These are phyloP conservation scores for Macrophya alboannulata DNA, from an alignment of 2,888 invertebrate species.

Conservation along the genomic window DNA sequence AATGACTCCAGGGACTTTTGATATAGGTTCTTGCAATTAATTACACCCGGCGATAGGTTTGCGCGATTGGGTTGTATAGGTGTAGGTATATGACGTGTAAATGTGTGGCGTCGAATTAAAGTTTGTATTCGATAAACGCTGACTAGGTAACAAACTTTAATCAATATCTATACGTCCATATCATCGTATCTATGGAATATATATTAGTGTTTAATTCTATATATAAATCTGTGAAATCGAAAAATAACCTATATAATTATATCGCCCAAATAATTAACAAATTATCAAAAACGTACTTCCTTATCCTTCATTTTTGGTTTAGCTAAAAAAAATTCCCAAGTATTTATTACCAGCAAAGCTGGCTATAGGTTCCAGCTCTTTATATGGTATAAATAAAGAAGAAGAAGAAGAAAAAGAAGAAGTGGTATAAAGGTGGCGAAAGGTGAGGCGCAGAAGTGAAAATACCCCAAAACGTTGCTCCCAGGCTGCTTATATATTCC, in stretches of 20 bases:
- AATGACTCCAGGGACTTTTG: slow-evolving; percentile 24
- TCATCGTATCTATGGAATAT: too few species aligned
- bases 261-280: not conserved
- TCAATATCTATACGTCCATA: not conserved
- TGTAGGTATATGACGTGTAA: not conserved
- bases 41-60: not conserved
- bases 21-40: slow-evolving; percentile 29
- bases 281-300: not conserved
- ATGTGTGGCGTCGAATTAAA: not conserved
- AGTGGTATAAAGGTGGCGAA: not conserved
- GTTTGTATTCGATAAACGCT: slow-evolving; percentile 28
- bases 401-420: not conserved
- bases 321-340: not conserved
- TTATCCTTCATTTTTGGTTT: not conserved
- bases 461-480: slow-evolving; percentile 9
- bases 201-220: not conserved
- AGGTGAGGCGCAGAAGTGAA: not conserved
- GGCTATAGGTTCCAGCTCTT: not conserved
- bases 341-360: too few species aligned
- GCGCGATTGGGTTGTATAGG: not conserved
- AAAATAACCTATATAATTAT: not conserved
- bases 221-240: not conserved
- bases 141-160: slow-evolving; percentile 17
- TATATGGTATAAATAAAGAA: slow-evolving; percentile 5
- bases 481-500: slow-evolving; percentile 32